phyloP scores from a whole-genome alignment of 2,888 invertebrate species.

The Osedax frankpressi region DNA sequence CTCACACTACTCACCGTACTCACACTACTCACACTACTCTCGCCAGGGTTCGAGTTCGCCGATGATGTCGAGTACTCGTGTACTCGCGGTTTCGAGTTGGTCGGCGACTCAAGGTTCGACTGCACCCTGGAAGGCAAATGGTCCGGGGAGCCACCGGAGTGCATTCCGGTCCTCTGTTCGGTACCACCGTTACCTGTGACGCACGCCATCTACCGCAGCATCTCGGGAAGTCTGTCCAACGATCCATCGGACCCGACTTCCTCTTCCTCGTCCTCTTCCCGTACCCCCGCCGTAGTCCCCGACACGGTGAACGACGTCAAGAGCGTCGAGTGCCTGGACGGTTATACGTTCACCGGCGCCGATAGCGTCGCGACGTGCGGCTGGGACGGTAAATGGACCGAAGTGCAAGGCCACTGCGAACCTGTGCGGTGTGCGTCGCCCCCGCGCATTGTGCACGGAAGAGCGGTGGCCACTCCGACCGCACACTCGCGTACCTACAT shows the following conservation, averaged over 20 bases:
- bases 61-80: conserved; percentile 13
- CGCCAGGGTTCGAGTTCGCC: neutral
- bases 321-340: conserved; percentile 25
- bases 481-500: conserved; percentile 17
- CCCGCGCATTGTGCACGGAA: neutral
- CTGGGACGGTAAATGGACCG: conserved; percentile 25
- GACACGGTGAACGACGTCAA: conserved; percentile 21
- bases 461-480: neutral
- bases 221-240: neutral
- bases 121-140: conserved; percentile 19
- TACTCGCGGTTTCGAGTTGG: conserved; percentile 12
- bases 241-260: neutral
- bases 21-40: too few relatives aligned
- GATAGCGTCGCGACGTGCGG: conserved; percentile 23
- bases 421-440: conserved; percentile 14
- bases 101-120: conserved; percentile 11
- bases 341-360: conserved; percentile 21
- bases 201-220: conserved; percentile 16
- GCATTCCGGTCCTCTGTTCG: conserved; percentile 14
- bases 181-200: conserved; percentile 1
- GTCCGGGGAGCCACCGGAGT: conserved; percentile 15
- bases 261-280: neutral
- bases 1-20: too few relatives aligned
- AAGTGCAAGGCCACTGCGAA: conserved; percentile 18
- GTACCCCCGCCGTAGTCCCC: neutral